Evolutionary conservation across 2,797 vertebrate genomes (phyloP).

Genomic region (Threskiornis aethiopicus): DNA sequence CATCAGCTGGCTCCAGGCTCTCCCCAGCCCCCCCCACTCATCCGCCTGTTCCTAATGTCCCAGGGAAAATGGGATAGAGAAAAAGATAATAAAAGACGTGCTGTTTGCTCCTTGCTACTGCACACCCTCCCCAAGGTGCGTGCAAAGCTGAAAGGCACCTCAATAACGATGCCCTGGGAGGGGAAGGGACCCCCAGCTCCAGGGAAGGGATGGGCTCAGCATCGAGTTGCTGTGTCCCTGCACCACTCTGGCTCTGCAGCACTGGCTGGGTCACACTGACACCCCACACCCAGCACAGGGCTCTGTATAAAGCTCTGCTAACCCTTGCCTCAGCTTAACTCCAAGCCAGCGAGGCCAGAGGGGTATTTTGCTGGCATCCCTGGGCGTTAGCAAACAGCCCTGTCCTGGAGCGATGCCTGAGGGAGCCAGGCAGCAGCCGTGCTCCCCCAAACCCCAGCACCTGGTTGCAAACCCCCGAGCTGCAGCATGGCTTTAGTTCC

Average conservation of each 20-base stretch:
- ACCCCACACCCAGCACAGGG: not conserved
- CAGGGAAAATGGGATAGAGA: not conserved
- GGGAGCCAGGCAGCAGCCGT: fast-evolving
- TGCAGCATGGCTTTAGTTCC: fast-evolving
- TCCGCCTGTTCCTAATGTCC: not conserved
- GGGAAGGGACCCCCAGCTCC: not conserved
- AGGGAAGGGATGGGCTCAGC: not conserved
- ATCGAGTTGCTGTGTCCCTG: fast-evolving
- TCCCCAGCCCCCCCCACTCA: too few species aligned
- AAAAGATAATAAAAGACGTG: fast-evolving
- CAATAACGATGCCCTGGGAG: fast-evolving
- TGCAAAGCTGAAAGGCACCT: not conserved
- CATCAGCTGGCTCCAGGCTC: not conserved
- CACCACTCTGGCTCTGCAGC: not conserved
- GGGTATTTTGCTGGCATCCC: not conserved
- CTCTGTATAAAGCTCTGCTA: not conserved
- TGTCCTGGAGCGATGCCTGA: not conserved
- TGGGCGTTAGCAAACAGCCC: not conserved
- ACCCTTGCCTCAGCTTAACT: not conserved
- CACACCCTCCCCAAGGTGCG: fast-evolving
- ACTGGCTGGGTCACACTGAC: not conserved
- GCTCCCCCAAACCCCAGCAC: not conserved
- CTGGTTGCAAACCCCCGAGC: not conserved
- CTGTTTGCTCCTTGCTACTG: not conserved
- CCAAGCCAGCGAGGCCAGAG: fast-evolving